Evolutionary conservation across 1,140 invertebrate genomes (phyloP), one percentile per base, ranked within the genome.

Genomic region (Nylanderia fulva): DNA sequence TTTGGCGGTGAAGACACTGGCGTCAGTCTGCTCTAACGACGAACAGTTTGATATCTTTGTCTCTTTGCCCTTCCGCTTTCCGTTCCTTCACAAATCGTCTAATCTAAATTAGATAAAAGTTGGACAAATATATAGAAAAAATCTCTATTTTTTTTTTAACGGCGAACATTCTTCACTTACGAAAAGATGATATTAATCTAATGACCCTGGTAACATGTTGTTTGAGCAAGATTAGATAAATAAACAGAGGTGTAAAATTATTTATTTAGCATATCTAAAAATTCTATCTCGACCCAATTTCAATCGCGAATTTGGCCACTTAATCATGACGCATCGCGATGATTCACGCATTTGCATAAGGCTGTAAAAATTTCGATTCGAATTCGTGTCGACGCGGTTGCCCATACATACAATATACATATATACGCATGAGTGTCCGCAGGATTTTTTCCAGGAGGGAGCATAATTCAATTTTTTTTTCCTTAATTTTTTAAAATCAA

Each of bases 1-100:
- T 72, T 48, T 74, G 86, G 64, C 88, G 72, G 82, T 85, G 58
- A 56, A 84, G 86, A 84, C 86, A 72, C 88, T 91, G 86, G 86
- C 88, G 86, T 89, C 88, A 86, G 88, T 87, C 88, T 88, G 85
- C 76, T 56, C 60, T 33, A 42, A 21, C 66, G 76, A 76, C 64
- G 64, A 60, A 74, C 72, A 75, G 54, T 45, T 64, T 24, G 61
- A 18, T 29, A 27, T 27, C 13, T 15, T 13, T 0, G 58, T 60
- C 9, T 58, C 21, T 29, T 27, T 15, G 24, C 9, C 15, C 0
- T 24, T 33, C 29, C 42, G 42, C 13, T 8, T 21, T 1, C 60
- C 18, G 36, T 36, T 36, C 18, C 13, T 33, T 18, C 21, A 27
- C 15, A n/a, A 33, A 33, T 33, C 8, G 8, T 36, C 29, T 13